Conservation (phyloP, 2,888 invertebrate genomes). For the Lasioglossum leucozonium region DNA sequence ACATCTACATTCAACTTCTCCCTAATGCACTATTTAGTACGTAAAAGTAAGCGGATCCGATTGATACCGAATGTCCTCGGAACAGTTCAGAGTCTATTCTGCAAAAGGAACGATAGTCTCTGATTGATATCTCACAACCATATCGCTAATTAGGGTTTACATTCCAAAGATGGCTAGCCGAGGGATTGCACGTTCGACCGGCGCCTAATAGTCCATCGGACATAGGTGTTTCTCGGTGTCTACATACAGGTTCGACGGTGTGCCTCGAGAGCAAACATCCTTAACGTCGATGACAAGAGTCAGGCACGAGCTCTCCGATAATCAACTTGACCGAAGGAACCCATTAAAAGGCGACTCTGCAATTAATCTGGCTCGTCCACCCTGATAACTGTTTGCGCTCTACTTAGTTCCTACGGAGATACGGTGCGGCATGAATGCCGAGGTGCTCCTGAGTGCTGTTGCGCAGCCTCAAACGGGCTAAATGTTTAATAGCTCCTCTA, state of each 20-base stretch:
- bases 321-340: not conserved
- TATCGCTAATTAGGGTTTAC: not conserved
- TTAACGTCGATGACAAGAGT: not conserved
- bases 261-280: not conserved
- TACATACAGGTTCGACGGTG: not conserved
- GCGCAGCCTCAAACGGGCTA: not conserved
- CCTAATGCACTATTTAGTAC: not conserved
- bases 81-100: not conserved
- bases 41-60: not conserved
- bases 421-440: not conserved
- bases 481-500: constrained; percentile 7
- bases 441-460: not conserved
- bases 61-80: not conserved
- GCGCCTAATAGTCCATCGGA: not conserved
- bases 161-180: not conserved
- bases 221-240: not conserved
- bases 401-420: not conserved
- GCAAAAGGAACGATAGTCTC: not conserved
- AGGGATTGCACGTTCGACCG: not conserved
- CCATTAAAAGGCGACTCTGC: constrained; percentile 6
- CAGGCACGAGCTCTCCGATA: not conserved
- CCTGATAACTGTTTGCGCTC: not conserved
- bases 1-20: too few species aligned
- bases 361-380: constrained; percentile 24
- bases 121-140: not conserved